Base-by-base conservation (phyloP, 2,113 vertebrate species). In the Falcunculus frontatus region DNA sequence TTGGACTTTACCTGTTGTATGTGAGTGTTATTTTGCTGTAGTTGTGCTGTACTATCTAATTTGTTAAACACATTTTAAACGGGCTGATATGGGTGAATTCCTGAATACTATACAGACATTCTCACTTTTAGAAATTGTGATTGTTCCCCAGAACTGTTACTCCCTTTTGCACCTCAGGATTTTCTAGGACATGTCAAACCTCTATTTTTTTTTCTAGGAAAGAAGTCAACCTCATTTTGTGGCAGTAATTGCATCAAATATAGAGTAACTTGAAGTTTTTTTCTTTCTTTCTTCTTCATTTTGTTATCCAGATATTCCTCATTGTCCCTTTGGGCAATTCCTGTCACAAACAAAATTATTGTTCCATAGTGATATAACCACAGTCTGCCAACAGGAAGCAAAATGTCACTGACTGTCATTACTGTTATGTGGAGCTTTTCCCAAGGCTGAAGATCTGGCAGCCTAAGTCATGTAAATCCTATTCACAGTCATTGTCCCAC, bases 31-130 rank as follows among this genome's bases (percentile, higher is more conserved):
- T 4, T 21, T 41, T 72, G 35, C 23, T 60, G 7, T 4, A 42
- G 23, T 6, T 44, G 29, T 59, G 62, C 9, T 0, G 0, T 33
- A 49, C 4, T 59, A 11, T 8, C 1, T 4, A 14, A 67, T 53
- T 59, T 23, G 5, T 87, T 67, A 72, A 75, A 53, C 11, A 52
- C 16, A 22, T 68, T 73, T 91, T 14, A 68, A 89, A 42, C 42
- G 9, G 23, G 22, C 16, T 73, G 37, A 57, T 49, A 56, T 9
- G 14, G 8, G 59, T 57, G 59, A 86, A 70, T 68, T 81, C 33
- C 25, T 83, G 42, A 63, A 86, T 42, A 13, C 5, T 52, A 17
- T 32, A 44, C 13, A 62, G 23, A 20, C 17, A 52, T 32, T 67
- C 42, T 84, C 13, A 44, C 6, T 87, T 95, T 49, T 55, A 67